These are phyloP conservation scores for Cryptotis parvus DNA, from an alignment of 2,113 vertebrate species.

Conservation along the genomic window DNA sequence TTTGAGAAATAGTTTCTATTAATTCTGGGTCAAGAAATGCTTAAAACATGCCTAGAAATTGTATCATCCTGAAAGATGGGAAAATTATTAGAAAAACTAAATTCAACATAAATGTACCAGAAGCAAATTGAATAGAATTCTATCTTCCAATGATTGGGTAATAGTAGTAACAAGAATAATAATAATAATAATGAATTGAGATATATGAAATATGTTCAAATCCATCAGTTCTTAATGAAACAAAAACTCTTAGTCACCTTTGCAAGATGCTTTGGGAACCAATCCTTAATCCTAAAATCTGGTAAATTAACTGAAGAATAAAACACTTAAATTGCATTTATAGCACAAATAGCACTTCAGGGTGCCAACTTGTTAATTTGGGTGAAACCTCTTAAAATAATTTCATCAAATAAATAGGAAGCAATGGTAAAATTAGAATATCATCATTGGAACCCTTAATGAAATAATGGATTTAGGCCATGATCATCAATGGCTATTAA, in stretches of 20 bases:
- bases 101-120: conserved; percentile 24
- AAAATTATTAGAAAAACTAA: neutral
- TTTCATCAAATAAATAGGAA: conserved; percentile 22
- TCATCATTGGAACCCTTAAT: conserved; percentile 37
- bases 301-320: neutral
- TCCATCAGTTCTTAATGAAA: conserved; percentile 39
- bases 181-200: conserved; percentile 13
- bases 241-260: conserved; percentile 33
- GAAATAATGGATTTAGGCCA: conserved; percentile 48
- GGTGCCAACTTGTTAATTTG: conserved; percentile 41
- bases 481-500: conserved; percentile 35
- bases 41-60: neutral
- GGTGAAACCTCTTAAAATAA: conserved; percentile 46
- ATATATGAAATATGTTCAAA: conserved; percentile 31
- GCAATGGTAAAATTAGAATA: conserved; percentile 21
- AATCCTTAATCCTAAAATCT: conserved; percentile 40
- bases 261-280: neutral
- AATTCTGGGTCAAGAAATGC: neutral
- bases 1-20: neutral
- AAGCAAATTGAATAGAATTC: neutral
- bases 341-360: conserved; percentile 37
- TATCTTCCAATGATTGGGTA: neutral
- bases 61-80: neutral
- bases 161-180: conserved; percentile 28
- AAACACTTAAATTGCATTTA: conserved; percentile 27